These are phyloP conservation scores for Augochlorella aurata DNA, from an alignment of 2,888 invertebrate species.

Conservation along the genomic window DNA sequence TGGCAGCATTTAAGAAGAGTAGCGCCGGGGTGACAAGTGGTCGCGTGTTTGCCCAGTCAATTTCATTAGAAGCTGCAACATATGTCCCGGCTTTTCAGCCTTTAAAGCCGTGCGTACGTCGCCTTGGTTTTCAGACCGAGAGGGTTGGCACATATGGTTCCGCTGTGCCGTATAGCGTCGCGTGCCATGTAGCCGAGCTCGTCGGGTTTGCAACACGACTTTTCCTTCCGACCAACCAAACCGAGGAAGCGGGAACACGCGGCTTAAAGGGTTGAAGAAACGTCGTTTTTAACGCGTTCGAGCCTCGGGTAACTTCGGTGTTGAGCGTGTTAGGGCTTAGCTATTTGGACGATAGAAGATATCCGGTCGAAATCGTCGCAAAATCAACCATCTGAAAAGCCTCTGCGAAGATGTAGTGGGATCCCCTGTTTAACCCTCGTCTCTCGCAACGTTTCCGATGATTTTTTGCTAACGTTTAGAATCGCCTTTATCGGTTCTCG, in stretches of 20 bases:
- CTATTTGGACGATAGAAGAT: too few relatives aligned
- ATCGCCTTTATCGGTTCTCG: too few relatives aligned
- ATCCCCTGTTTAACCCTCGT: too few relatives aligned
- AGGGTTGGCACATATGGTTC: neutral
- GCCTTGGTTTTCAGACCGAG: neutral
- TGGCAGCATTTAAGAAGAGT: conserved; percentile 7
- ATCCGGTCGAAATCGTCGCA: too few relatives aligned
- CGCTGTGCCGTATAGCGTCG: neutral
- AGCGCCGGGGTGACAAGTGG: neutral
- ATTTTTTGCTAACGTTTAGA: too few relatives aligned
- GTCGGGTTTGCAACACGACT: neutral
- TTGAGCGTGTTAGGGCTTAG: too few relatives aligned
- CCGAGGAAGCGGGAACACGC: neutral
- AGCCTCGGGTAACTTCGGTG: too few relatives aligned
- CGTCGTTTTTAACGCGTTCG: too few relatives aligned
- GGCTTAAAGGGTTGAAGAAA: neutral
- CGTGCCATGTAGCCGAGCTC: conserved; percentile 1
- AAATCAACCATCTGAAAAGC: too few relatives aligned
- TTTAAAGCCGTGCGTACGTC: conserved; percentile 23
- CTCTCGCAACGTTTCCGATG: too few relatives aligned
- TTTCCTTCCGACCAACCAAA: neutral
- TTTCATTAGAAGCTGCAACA: conserved; percentile 51
- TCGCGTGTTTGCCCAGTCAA: conserved; percentile 39
- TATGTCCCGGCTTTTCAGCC: conserved; percentile 47
- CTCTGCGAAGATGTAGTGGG: too few relatives aligned